Base-by-base conservation (phyloP, 2,888 invertebrate genomes). In the Eupithecia abbreviata region DNA sequence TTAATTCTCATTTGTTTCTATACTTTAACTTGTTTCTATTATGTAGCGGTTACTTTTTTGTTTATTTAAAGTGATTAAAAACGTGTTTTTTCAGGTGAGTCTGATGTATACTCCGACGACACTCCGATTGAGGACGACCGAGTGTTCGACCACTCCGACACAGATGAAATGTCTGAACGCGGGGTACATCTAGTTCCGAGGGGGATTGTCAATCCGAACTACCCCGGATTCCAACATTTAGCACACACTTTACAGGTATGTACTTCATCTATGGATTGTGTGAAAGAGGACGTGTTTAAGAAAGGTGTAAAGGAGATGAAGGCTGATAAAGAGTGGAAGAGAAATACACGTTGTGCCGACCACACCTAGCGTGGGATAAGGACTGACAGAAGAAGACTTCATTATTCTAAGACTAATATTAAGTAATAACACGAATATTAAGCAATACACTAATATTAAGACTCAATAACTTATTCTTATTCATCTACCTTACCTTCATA, bases 131-230 rank as follows among this genome's bases (percentile, higher is more conserved):
- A 93, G 81, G 95, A 94, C 85, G 96, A 96, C 87, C 92, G 92
- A 82, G 92, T 92, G 78, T 96, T 96, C 87, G 96, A 96, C 82
- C 91, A 95, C 80, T 96, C 96, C 72, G 96, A 96, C 84, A 92
- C 93, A 81, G 95, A 95, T 91, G 95, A 95, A 84, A 94, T 94
- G 91, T 93, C 93, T 81, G 93, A 93, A 79, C 93, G 92, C 85
- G 90, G 86, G 77, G 80, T 89, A 75, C 90, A 90, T 77, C 85
- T 87, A 80, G 93, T 95, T 86, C 96, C 96, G 75, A 95, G 97
- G 83, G 97, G 97, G 82, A 97, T 97, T 84, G 96, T 97, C 85
- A 98, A 98, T 93, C 97, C 97, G 72, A 98, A 98, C 91, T 98
- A 98, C 92, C 97, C 97, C 42, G 97, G 98, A 76, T 98, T 98